A percentile compares a stretch with the other conserved stretches of the same genome.
Evolutionary conservation across 2,797 vertebrate genomes (phyloP).

Genomic region (Gymnothorax reevesii): DNA sequence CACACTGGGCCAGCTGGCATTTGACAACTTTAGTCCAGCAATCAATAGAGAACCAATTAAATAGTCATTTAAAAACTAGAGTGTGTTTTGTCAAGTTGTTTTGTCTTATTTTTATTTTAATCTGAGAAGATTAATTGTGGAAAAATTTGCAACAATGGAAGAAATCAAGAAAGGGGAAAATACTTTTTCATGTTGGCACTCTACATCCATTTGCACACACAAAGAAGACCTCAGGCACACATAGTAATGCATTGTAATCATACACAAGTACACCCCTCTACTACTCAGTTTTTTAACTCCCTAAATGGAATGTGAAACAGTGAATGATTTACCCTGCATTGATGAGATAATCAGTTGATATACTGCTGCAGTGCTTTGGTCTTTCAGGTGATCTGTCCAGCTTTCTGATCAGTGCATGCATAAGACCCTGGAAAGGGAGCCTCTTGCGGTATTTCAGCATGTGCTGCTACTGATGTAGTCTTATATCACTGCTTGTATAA

Average conservation of each 20-base stretch:
- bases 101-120: no score
- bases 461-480: background rate
- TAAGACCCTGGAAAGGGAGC: background rate
- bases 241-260: background rate
- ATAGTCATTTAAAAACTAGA: no score
- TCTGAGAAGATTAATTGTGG: no score
- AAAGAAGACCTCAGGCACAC: background rate
- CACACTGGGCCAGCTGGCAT: no score
- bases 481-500: background rate
- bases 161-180: no score
- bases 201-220: background rate
- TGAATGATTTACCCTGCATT: background rate
- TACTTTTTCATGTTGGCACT: no score
- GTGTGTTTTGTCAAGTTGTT: no score
- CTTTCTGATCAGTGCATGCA: background rate
- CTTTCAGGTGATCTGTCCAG: background rate
- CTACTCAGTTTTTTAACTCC: background rate
- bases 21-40: no score
- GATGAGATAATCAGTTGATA: background rate
- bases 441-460: background rate
- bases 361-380: background rate
- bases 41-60: no score
- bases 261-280: background rate
- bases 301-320: background rate
- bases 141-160: no score